Base-by-base conservation (phyloP, 2,888 invertebrate genomes). In the Trichogramma dendrolimi region DNA sequence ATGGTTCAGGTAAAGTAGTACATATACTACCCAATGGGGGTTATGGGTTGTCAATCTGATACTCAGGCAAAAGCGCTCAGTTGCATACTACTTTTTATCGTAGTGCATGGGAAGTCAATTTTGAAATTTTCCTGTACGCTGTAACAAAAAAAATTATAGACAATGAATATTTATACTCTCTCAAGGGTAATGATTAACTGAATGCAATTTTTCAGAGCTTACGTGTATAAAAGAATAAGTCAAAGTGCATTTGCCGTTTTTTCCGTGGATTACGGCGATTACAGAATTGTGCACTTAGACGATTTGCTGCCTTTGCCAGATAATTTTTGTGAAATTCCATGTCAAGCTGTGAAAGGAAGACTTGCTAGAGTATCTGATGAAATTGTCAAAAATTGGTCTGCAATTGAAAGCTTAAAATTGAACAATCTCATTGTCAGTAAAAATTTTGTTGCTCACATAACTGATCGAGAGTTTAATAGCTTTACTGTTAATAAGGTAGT, bases 401-500 rank as follows among this genome's bases (percentile, higher is more conserved):
- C 87, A 69, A 87, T 88, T 69, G 90, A 91, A 76, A 89, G 89
- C 71, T 79, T 88, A 58, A 80, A 85, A 63, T 92, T 92, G 75
- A 87, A 88, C 71, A 81, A 87, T 68, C 73, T 91, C 64, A 88
- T 90, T 6, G 85, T 86, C 44, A 85, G 87, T 47, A 86, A 86
- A 70, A 82, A 84, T 60, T 89, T 91, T 67, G 88, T 88, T 10
- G 87, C 90, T 0, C 76, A 86, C 55, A 83, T 92, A 57, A 83
- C 83, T 66, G 83, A 86, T 38, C 83, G 87, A 8, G 84, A 84
- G 63, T 81, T 81, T 71, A 82, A 84, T 14, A 73, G 42, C 5
- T 11, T 43, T 42, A 10, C 85, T 42, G 85, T 86, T 67, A 84
- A 85, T 5, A 83, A 78, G 7, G 87, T 87, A 63, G 84, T 83